Conservation (phyloP, 2,888 invertebrate species). For the Drosophila kanekoi region DNA sequence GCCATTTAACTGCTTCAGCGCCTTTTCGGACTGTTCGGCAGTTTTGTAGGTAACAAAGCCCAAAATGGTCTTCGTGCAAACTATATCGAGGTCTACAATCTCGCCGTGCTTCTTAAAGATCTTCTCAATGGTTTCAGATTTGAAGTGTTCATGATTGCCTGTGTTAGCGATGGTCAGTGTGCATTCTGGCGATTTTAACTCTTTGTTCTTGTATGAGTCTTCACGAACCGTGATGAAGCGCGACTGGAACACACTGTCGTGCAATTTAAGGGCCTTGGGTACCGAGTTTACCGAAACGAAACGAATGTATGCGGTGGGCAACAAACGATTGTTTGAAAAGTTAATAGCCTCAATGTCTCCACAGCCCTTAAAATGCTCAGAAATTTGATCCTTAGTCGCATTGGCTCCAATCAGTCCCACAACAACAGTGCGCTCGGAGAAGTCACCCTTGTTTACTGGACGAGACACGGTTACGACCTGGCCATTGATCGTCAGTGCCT, state of each 20-base stretch:
- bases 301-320: conserved; percentile 60
- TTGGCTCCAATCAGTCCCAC: conserved; percentile 52
- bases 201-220: background rate
- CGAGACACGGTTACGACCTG: conserved; percentile 35
- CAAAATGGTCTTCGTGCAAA: conserved; percentile 62
- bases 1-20: conserved; percentile 58
- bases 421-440: conserved; percentile 44
- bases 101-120: conserved; percentile 75
- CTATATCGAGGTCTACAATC: conserved; percentile 55
- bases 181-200: conserved; percentile 31
- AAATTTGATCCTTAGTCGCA: conserved; percentile 52
- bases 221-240: conserved; percentile 62
- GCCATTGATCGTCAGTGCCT: conserved; percentile 51
- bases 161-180: conserved; percentile 66
- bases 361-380: conserved; percentile 58
- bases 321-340: conserved; percentile 38
- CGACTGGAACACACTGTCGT: conserved; percentile 61
- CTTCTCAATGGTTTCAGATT: conserved; percentile 39
- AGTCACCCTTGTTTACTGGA: background rate
- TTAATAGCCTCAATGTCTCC: conserved; percentile 59
- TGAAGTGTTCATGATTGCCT: conserved; percentile 46
- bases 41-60: conserved; percentile 70
- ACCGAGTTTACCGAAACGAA: conserved; percentile 41
- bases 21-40: conserved; percentile 53
- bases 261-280: conserved; percentile 55